Evolutionary conservation across 1,140 invertebrate genomes (phyloP).

Genomic region (Drosophila santomea): DNA sequence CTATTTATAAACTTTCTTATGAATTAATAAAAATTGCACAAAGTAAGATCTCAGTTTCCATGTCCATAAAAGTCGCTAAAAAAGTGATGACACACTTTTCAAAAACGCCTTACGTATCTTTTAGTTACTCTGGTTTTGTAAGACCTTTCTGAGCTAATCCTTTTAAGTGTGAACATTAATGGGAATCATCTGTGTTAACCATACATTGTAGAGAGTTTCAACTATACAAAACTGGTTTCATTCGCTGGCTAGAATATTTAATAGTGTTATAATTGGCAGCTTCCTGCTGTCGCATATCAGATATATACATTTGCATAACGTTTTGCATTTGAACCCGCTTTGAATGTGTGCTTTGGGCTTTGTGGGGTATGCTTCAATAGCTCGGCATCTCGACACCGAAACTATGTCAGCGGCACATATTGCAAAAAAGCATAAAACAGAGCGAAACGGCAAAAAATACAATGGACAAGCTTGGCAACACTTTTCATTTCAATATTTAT

Average conservation of each 20-base stretch:
- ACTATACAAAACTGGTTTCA: slow-evolving; percentile 4
- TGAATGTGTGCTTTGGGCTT: slow-evolving; percentile 5
- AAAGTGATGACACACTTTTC: too few relatives aligned
- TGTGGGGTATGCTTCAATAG: slow-evolving; percentile 43
- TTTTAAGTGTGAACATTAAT: neutral
- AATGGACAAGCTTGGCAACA: slow-evolving; percentile 52
- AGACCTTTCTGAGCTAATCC: neutral
- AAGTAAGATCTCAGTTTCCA: neutral
- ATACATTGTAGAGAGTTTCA: neutral
- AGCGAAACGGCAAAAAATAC: slow-evolving; percentile 39
- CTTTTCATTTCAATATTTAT: slow-evolving; percentile 71
- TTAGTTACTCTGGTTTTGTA: neutral
- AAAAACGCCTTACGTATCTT: neutral
- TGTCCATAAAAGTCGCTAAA: neutral
- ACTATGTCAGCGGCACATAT: slow-evolving; percentile 72
- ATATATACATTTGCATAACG: slow-evolving; percentile 50
- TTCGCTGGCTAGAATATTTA: slow-evolving; percentile 50
- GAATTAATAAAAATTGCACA: neutral
- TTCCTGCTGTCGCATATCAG: slow-evolving; percentile 48
- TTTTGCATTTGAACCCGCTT: slow-evolving; percentile 34
- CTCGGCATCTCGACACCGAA: slow-evolving; percentile 22
- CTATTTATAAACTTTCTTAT: neutral
- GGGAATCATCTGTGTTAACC: neutral
- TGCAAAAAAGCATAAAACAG: slow-evolving; percentile 60
- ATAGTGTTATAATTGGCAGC: slow-evolving; percentile 13